Conservation (phyloP, 2,113 vertebrate genomes). For the Sinocyclocheilus rhinocerous region DNA sequence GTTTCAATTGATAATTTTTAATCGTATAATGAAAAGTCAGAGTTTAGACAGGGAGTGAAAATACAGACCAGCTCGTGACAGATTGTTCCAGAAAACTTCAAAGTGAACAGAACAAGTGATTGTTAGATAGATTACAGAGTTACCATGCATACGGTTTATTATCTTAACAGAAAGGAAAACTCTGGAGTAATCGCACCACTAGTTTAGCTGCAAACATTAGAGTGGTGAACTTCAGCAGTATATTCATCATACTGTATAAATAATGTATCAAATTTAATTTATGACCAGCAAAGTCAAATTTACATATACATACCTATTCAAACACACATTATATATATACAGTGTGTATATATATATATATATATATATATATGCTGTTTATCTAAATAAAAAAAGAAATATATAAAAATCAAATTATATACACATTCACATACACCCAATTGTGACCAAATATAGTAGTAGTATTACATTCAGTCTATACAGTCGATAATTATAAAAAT, state of each 20-base stretch:
- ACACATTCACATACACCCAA: too few species aligned
- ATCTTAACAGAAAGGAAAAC: slow-evolving; percentile 46
- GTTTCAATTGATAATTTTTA: not conserved
- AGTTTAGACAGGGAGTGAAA: not conserved
- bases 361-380: too few species aligned
- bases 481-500: too few species aligned
- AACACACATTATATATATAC: not conserved
- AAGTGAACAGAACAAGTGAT: slow-evolving; percentile 53
- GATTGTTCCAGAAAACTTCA: slow-evolving; percentile 15
- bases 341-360: too few species aligned
- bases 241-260: slow-evolving; percentile 19
- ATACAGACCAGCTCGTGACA: not conserved
- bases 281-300: not conserved
- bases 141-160: slow-evolving; percentile 58
- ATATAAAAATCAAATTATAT: too few species aligned
- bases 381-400: too few species aligned
- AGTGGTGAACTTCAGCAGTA: not conserved
- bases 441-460: too few species aligned
- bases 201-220: not conserved
- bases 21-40: not conserved
- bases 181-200: slow-evolving; percentile 54
- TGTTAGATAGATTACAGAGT: slow-evolving; percentile 48
- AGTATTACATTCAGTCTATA: too few species aligned
- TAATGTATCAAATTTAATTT: not conserved
- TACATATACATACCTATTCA: not conserved